phyloP scores from a whole-genome alignment of 2,797 vertebrate genomes.

The Rhynchonycteris naso region DNA sequence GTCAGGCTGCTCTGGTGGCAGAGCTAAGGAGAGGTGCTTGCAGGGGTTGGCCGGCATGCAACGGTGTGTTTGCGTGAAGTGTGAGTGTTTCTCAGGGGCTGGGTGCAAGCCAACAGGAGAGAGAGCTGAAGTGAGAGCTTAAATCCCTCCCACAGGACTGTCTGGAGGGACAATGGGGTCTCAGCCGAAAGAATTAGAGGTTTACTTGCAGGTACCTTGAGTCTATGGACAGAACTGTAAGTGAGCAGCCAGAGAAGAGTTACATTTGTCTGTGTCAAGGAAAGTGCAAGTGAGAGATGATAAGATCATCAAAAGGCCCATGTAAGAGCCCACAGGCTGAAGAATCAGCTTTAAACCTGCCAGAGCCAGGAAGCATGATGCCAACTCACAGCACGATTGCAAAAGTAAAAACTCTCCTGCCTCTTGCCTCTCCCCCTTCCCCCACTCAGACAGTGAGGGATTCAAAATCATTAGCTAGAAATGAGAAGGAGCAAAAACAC shows the following conservation, averaged over 20 bases:
- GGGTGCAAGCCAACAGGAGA: background rate
- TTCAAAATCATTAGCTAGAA: background rate
- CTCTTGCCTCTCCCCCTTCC: background rate
- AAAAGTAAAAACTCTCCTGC: background rate
- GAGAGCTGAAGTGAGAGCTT: background rate
- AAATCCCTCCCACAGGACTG: background rate
- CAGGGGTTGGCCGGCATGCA: background rate
- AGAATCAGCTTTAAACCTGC: background rate
- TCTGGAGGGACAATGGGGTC: background rate
- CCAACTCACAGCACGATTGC: background rate
- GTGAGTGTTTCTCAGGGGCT: background rate
- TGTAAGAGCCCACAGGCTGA: background rate
- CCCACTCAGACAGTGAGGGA: background rate
- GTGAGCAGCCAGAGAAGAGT: background rate
- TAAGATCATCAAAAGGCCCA: background rate
- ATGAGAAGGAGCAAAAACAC: background rate
- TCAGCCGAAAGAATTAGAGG: background rate
- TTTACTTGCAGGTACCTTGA: background rate
- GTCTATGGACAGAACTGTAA: background rate
- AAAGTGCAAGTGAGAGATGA: background rate
- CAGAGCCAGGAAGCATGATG: background rate
- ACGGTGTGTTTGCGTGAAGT: background rate
- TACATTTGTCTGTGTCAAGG: background rate
- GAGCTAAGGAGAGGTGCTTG: background rate
- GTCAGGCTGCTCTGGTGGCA: background rate